Conservation (phyloP, 2,113 vertebrate species). For the Girardinichthys multiradiatus region DNA sequence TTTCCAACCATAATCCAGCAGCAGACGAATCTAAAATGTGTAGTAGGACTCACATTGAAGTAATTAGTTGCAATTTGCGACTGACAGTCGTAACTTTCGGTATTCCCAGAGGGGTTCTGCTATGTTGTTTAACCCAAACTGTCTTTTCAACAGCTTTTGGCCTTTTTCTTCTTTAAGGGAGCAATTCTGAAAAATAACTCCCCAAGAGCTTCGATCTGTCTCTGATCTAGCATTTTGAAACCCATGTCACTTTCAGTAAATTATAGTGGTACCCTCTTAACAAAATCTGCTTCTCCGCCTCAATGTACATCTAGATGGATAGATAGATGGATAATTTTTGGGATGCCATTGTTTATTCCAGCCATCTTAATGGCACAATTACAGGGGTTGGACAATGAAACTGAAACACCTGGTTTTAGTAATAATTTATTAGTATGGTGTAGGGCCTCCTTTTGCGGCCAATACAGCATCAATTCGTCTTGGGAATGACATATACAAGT, state of each 20-base stretch:
- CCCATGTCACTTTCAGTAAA: not conserved
- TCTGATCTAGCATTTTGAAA: not conserved
- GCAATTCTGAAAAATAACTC: conserved; percentile 29
- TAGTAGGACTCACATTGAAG: conserved; percentile 53
- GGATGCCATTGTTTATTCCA: not conserved
- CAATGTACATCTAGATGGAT: not conserved
- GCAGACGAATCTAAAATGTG: conserved; percentile 49
- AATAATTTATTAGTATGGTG: no score
- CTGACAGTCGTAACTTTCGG: conserved; percentile 48
- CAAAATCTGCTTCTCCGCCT: not conserved
- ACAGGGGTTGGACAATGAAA: no score
- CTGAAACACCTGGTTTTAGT: no score
- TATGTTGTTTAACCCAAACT: conserved; percentile 41
- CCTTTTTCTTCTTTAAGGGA: not conserved
- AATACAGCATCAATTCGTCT: no score
- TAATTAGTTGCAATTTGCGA: conserved; percentile 62
- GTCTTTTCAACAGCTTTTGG: conserved; percentile 58
- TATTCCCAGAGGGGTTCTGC: conserved; percentile 35
- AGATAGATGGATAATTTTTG: not conserved
- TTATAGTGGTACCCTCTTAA: not conserved
- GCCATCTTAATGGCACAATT: not conserved
- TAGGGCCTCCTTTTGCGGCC: no score
- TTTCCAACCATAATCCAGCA: conserved; percentile 27
- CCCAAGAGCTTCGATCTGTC: conserved; percentile 1
- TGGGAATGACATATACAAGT: no score